Evolutionary conservation across 2,888 invertebrate species (phyloP).

Genomic region (Hirudinaria manillensis): DNA sequence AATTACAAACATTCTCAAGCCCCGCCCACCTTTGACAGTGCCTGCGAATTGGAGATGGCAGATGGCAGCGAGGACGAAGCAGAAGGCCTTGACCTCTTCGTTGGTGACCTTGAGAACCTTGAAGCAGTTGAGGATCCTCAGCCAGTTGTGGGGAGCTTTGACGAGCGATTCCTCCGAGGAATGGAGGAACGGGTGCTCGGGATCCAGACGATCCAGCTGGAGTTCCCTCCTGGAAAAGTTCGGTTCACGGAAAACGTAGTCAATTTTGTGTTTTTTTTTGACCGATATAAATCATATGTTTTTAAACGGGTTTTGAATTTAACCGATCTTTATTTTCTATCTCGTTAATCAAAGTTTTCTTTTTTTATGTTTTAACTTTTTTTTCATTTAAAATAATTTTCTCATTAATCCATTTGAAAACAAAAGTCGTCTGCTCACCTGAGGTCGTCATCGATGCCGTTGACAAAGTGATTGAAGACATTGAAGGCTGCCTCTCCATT

Average conservation of each 20-base stretch:
- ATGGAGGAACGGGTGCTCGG: constrained; percentile 53
- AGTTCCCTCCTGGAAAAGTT: constrained; percentile 63
- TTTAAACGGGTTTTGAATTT: neutral
- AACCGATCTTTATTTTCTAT: neutral
- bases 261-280: neutral
- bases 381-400: too few relatives aligned
- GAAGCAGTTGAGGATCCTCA: constrained; percentile 72
- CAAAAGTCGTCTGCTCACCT: constrained; percentile 57
- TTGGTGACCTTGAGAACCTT: constrained; percentile 69
- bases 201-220: constrained; percentile 69
- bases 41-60: constrained; percentile 80
- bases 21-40: constrained; percentile 50
- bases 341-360: neutral
- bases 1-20: too few relatives aligned
- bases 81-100: constrained; percentile 73
- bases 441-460: constrained; percentile 67
- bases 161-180: neutral
- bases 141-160: constrained; percentile 71
- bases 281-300: neutral
- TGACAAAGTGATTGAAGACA: constrained; percentile 66
- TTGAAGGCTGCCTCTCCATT: constrained; percentile 63
- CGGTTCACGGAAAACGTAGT: neutral
- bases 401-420: too few relatives aligned
- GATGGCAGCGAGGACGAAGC: constrained; percentile 83
- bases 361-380: too few relatives aligned